Evolutionary conservation across 30 jellyfish, hydroid and myxozoan genomes (phyloP).

Genomic region (Aurelia sp.): DNA sequence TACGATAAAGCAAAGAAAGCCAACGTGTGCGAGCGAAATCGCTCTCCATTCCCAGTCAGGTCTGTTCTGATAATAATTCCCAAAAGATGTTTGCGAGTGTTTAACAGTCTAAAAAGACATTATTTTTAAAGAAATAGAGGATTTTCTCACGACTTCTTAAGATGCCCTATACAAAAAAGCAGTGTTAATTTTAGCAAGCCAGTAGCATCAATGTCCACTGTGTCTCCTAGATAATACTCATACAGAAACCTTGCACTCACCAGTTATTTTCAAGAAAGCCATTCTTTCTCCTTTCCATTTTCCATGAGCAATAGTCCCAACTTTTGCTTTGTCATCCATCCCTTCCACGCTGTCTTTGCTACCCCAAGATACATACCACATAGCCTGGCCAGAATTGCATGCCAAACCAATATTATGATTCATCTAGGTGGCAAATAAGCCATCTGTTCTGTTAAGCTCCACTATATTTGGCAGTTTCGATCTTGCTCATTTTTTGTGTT

Average conservation of each 20-base stretch:
- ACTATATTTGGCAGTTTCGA: background rate
- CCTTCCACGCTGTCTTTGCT: slow-evolving; percentile 3
- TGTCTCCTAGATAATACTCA: background rate
- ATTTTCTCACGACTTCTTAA: too few relatives aligned
- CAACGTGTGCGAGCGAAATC: too few relatives aligned
- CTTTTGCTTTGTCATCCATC: slow-evolving; percentile 34
- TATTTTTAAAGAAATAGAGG: too few relatives aligned
- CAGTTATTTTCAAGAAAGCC: slow-evolving; percentile 60
- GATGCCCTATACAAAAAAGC: background rate
- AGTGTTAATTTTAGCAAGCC: background rate
- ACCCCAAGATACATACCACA: slow-evolving; percentile 60
- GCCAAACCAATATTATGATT: slow-evolving; percentile 28
- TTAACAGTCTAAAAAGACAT: too few relatives aligned
- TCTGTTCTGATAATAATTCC: too few relatives aligned
- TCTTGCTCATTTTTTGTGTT: background rate
- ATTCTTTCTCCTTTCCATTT: slow-evolving; percentile 74
- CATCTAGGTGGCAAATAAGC: slow-evolving; percentile 12
- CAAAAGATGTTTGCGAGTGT: too few relatives aligned
- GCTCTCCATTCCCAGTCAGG: too few relatives aligned
- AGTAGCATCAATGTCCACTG: background rate
- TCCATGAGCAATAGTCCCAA: slow-evolving; percentile 71
- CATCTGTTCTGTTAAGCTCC: background rate
- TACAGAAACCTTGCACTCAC: background rate
- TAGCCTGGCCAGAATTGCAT: slow-evolving; percentile 23
- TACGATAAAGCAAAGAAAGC: too few relatives aligned